Evolutionary conservation across 2,888 invertebrate species (phyloP).

Genomic region (Schrankia costaestrigalis): DNA sequence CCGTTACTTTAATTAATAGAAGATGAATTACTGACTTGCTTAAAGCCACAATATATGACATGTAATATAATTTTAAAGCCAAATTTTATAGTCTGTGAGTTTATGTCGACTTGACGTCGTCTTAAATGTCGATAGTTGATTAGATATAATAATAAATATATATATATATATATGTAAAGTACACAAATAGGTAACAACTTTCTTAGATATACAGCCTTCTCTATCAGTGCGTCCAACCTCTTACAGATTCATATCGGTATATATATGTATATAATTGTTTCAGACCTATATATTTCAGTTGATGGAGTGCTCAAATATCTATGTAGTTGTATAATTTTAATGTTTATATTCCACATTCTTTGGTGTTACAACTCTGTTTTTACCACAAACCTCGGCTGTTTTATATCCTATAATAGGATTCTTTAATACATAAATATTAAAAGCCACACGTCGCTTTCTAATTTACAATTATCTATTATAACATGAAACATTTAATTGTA

Average conservation of each 20-base stretch:
- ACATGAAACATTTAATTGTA: slow-evolving; percentile 75
- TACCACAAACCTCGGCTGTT: slow-evolving; percentile 31
- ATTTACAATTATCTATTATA: slow-evolving; percentile 63
- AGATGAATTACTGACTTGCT: slow-evolving; percentile 72
- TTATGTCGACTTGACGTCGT: slow-evolving; percentile 71
- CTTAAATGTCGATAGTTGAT: slow-evolving; percentile 72
- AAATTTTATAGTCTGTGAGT: slow-evolving; percentile 80
- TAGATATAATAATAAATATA: slow-evolving; percentile 66
- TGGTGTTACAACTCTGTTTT: slow-evolving; percentile 15
- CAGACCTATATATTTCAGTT: slow-evolving; percentile 8
- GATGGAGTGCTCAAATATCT: too few relatives aligned
- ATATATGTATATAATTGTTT: neutral
- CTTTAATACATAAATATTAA: slow-evolving; percentile 54
- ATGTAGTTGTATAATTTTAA: slow-evolving; percentile 3
- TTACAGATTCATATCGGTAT: slow-evolving; percentile 14
- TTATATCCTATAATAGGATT: slow-evolving; percentile 37
- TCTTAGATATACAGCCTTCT: slow-evolving; percentile 70
- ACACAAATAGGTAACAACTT: slow-evolving; percentile 76
- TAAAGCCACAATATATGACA: slow-evolving; percentile 72
- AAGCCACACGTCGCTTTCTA: slow-evolving; percentile 52
- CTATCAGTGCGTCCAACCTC: slow-evolving; percentile 42
- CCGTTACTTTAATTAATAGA: slow-evolving; percentile 60
- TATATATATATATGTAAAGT: slow-evolving; percentile 57
- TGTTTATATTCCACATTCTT: slow-evolving; percentile 8
- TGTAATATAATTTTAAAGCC: slow-evolving; percentile 79